Percentiles rank a stretch among this genome's conserved stretches.
These are phyloP conservation scores for Mico argentatus DNA, from an alignment of 2,797 vertebrate genomes.

Conservation along the genomic window DNA sequence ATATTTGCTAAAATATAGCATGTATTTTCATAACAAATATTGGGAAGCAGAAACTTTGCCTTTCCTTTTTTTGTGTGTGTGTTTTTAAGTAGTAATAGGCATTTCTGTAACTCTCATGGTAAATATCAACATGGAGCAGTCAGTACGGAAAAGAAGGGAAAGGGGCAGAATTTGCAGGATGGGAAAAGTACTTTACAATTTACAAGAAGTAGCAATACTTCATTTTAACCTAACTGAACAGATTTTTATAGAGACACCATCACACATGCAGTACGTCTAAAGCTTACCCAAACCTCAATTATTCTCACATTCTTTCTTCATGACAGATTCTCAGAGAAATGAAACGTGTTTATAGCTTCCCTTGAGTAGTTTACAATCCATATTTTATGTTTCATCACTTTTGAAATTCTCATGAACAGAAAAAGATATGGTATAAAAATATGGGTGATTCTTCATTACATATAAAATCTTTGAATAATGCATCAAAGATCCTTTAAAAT, in stretches of 20 bases:
- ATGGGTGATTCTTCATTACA: constrained; percentile 50
- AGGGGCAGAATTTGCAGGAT: background rate
- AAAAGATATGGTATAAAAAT: constrained; percentile 49
- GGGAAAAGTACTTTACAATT: background rate
- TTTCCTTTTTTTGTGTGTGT: background rate
- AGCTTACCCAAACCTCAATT: background rate
- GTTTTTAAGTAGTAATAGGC: background rate
- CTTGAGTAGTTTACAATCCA: background rate
- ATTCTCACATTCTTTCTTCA: background rate
- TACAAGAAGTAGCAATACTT: no score
- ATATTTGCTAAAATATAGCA: background rate
- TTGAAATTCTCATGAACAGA: constrained; percentile 59
- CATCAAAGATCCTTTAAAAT: constrained; percentile 61
- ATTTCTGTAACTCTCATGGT: background rate
- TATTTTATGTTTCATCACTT: constrained; percentile 51
- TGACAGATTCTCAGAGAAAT: background rate
- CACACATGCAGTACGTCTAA: background rate
- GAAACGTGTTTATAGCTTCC: background rate
- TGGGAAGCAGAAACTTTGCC: background rate
- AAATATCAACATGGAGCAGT: background rate
- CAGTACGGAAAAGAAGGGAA: background rate
- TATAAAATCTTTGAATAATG: constrained; percentile 55
- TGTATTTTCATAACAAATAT: background rate
- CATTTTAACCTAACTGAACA: background rate
- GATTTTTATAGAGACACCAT: background rate